Evolutionary conservation across 2,888 invertebrate species (phyloP).

Genomic region (Xestobium rufovillosum): DNA sequence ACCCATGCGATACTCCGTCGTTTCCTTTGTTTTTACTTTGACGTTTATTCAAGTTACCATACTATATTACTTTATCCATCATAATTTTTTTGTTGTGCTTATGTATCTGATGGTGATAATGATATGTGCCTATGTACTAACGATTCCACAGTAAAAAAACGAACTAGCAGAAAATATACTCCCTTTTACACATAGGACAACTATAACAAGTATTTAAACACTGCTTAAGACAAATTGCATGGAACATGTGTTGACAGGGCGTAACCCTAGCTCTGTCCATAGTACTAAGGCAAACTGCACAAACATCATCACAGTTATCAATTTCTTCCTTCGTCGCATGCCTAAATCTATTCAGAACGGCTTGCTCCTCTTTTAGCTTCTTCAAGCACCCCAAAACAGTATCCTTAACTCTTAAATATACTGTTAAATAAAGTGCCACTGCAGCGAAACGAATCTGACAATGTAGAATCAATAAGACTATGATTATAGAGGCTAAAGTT

Average conservation of each 20-base stretch:
- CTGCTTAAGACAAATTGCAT: constrained; percentile 65
- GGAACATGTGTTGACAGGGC: constrained; percentile 74
- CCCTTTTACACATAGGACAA: constrained; percentile 70
- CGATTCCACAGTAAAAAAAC: too few species aligned
- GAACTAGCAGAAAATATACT: constrained; percentile 44
- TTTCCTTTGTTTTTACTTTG: too few species aligned
- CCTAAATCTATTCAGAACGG: constrained; percentile 54
- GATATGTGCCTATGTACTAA: too few species aligned
- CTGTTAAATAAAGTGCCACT: constrained; percentile 56
- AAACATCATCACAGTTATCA: constrained; percentile 64
- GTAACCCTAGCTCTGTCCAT: constrained; percentile 69
- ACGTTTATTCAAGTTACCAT: too few species aligned
- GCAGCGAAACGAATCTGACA: constrained; percentile 54
- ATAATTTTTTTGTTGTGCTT: too few species aligned
- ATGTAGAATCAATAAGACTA: constrained; percentile 48
- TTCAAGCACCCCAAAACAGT: constrained; percentile 50
- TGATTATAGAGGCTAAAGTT: constrained; percentile 49
- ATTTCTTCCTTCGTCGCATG: constrained; percentile 61
- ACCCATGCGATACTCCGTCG: too few species aligned
- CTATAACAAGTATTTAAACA: constrained; percentile 63
- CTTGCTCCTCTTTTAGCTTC: constrained; percentile 52
- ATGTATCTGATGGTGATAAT: too few species aligned
- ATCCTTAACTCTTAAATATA: constrained; percentile 59
- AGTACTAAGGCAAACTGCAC: constrained; percentile 65
- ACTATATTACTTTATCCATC: too few species aligned